A percentile compares a stretch with the other conserved stretches of the same genome.
Conservation (phyloP, 2,797 vertebrate species). For the Sebastes matsubarae region DNA sequence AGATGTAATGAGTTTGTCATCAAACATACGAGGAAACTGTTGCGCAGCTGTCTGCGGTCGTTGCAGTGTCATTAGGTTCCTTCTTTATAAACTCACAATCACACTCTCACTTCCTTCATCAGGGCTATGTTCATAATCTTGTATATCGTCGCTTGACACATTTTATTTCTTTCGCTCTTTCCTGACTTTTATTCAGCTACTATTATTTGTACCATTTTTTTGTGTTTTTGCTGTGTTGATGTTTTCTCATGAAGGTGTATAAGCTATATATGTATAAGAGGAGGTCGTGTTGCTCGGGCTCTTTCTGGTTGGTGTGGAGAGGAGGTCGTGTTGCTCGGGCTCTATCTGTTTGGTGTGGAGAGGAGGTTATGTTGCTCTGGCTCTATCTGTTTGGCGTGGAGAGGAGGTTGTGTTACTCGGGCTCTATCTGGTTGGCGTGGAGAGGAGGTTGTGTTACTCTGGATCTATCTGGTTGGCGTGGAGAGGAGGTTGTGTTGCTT, state of each 20-base stretch:
- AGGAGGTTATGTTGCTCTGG: no score
- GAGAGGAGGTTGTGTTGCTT: no score
- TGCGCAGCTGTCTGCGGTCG: background rate
- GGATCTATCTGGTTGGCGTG: rapidly evolving
- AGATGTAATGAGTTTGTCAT: background rate
- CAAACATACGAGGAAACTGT: background rate
- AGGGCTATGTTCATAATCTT: background rate
- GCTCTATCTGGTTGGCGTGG: rapidly evolving
- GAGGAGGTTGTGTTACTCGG: no score
- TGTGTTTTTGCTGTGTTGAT: background rate
- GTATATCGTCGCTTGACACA: background rate
- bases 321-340: no score
- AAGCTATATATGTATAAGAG: no score
- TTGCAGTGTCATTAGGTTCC: conserved; percentile 14
- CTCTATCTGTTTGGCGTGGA: no score
- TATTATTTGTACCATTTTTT: background rate
- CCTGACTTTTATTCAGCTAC: background rate
- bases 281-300: no score
- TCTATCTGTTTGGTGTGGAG: no score
- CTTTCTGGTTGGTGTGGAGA: no score
- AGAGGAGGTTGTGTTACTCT: rapidly evolving
- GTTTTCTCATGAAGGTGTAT: background rate
- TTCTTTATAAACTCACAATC: conserved; percentile 6
- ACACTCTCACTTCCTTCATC: conserved; percentile 19
- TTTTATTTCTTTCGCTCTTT: background rate